phyloP scores from a whole-genome alignment of 2,888 invertebrate species.

The Silvanus unidentatus region DNA sequence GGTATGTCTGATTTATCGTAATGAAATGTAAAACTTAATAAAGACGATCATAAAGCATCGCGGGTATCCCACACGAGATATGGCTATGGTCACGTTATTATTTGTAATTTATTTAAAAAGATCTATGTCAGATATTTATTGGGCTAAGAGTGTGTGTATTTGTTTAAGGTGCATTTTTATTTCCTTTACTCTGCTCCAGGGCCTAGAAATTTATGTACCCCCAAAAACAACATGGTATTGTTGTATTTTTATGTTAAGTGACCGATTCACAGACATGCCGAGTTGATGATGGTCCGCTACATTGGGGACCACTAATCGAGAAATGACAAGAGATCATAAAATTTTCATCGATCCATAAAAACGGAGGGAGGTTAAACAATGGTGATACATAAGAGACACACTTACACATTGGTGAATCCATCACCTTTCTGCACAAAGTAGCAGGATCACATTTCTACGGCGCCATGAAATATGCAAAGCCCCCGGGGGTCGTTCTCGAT shows the following conservation, averaged over 20 bases:
- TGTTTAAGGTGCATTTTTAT: too few relatives aligned
- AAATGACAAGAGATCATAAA: constrained; percentile 32
- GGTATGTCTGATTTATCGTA: constrained; percentile 27
- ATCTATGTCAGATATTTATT: background rate
- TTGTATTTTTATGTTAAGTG: constrained; percentile 2
- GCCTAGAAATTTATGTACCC: constrained; percentile 7
- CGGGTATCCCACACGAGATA: constrained; percentile 27
- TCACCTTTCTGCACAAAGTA: constrained; percentile 18
- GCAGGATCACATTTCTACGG: constrained; percentile 23
- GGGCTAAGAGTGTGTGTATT: too few relatives aligned
- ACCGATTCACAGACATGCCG: too few relatives aligned
- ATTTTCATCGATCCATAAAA: constrained; percentile 29
- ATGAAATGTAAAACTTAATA: constrained; percentile 33
- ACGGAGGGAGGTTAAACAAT: constrained; percentile 9
- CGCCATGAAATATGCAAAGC: constrained; percentile 28
- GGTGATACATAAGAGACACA: too few relatives aligned
- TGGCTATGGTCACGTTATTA: constrained; percentile 26
- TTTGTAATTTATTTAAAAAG: constrained; percentile 11
- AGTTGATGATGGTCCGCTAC: constrained; percentile 19
- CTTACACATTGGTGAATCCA: constrained; percentile 18
- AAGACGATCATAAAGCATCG: constrained; percentile 28
- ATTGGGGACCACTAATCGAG: constrained; percentile 31
- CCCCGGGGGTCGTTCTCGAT: constrained; percentile 14
- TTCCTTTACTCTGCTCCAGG: too few relatives aligned
- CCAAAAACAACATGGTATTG: background rate